These are phyloP conservation scores for Trigoniulus corallinus DNA, from an alignment of 1,140 invertebrate species.

Conservation along the genomic window DNA sequence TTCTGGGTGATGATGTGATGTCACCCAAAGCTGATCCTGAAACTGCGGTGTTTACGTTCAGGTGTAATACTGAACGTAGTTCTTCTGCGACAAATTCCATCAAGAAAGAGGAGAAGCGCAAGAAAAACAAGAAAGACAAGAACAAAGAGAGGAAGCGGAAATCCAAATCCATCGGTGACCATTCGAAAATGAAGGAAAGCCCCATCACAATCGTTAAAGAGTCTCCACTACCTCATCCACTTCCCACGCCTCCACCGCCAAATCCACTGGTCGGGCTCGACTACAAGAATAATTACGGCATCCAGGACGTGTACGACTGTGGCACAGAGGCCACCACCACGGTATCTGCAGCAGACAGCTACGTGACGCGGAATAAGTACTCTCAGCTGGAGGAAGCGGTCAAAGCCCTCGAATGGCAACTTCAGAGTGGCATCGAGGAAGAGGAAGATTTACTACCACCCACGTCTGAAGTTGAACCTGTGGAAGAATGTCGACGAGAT, in stretches of 20 bases:
- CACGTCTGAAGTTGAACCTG: no score
- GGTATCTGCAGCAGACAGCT: conserved; percentile 9
- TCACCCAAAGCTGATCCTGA: no score
- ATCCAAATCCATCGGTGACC: conserved; percentile 12
- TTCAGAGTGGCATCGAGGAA: conserved; percentile 44
- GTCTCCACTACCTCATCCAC: conserved; percentile 5
- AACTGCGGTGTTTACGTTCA: no score
- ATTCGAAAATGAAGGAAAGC: conserved; percentile 11
- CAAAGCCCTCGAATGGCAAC: conserved; percentile 56
- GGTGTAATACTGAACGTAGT: no score
- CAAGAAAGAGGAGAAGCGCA: conserved; percentile 4
- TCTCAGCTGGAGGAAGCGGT: conserved; percentile 59
- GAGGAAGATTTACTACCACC: no score
- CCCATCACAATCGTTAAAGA: conserved; percentile 9
- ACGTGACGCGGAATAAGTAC: no score
- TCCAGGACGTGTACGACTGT: conserved; percentile 23
- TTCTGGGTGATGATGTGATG: no score
- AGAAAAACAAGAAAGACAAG: conserved; percentile 1
- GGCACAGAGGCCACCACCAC: conserved; percentile 21
- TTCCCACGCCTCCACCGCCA: conserved; percentile 7
- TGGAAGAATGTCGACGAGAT: no score
- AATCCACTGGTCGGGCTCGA: no score
- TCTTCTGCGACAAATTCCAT: conserved; percentile 2
- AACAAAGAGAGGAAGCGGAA: conserved; percentile 1
- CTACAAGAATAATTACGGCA: conserved; percentile 19